Conservation (phyloP, 2,113 vertebrate genomes). For the Dicaeum eximium region DNA sequence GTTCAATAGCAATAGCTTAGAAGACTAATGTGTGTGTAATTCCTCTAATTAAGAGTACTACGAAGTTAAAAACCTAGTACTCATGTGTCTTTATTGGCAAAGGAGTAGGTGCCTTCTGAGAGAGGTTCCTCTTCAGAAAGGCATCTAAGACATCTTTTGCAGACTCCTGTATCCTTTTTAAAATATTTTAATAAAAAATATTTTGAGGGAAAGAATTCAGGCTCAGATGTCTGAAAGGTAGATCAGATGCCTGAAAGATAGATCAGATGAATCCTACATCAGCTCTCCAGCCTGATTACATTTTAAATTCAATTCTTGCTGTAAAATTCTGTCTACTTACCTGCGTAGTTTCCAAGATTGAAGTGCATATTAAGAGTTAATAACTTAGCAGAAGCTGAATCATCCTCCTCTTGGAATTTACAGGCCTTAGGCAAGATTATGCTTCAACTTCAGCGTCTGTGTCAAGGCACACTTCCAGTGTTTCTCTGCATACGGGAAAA, state of each 20-base stretch:
- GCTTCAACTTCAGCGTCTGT: conserved; percentile 89
- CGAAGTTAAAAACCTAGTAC: not conserved
- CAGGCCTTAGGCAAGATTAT: conserved; percentile 95
- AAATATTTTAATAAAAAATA: not conserved
- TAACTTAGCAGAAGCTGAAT: not conserved
- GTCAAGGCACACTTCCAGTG: conserved; percentile 85
- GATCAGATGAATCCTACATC: not conserved
- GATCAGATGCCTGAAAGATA: not conserved
- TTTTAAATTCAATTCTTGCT: not conserved
- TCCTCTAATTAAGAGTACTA: not conserved
- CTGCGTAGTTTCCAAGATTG: not conserved
- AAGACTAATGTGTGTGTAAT: not conserved
- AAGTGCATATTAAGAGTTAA: not conserved
- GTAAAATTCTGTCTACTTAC: not conserved
- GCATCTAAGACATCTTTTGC: not conserved
- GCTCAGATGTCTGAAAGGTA: not conserved
- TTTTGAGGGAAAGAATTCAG: not conserved
- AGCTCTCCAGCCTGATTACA: not conserved
- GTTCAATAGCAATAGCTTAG: not conserved
- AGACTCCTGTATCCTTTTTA: not conserved
- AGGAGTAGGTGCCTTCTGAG: not conserved
- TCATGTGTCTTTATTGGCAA: not conserved
- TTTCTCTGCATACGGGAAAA: conserved; percentile 81
- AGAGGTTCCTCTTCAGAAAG: not conserved
- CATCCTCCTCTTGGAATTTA: not conserved